Evolutionary conservation across 2,888 invertebrate genomes (phyloP).

Genomic region (Cerastis leucographa): DNA sequence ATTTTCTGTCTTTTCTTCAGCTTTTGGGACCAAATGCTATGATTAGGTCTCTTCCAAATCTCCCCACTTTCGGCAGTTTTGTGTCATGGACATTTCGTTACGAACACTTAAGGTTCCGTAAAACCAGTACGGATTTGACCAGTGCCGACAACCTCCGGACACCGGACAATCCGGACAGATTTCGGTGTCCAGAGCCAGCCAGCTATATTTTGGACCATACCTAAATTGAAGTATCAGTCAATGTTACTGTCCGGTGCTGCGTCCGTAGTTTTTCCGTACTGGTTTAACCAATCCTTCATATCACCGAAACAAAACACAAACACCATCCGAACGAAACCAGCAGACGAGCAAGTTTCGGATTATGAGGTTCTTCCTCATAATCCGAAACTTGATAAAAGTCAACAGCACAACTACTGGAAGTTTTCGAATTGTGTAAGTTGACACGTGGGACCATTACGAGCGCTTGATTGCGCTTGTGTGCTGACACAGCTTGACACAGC

Average conservation of each 20-base stretch:
- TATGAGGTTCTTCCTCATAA: no score
- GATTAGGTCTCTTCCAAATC: no score
- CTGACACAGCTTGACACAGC: slow-evolving; percentile 37
- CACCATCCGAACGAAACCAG: background rate
- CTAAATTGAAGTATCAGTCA: background rate
- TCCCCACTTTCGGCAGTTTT: no score
- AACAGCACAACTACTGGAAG: slow-evolving; percentile 36
- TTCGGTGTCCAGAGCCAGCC: background rate
- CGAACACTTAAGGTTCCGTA: no score
- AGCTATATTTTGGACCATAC: background rate
- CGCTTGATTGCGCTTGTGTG: slow-evolving; percentile 52
- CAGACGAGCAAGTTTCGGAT: no score
- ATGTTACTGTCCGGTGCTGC: background rate
- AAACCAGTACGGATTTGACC: no score
- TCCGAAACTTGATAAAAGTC: slow-evolving; percentile 39
- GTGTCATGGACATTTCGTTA: no score
- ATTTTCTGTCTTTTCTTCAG: background rate
- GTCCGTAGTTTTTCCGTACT: background rate
- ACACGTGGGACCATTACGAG: slow-evolving; percentile 34
- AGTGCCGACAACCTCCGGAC: background rate
- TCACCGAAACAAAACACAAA: background rate
- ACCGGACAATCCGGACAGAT: background rate
- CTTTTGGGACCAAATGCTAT: background rate
- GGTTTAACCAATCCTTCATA: background rate
- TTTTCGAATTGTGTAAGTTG: slow-evolving; percentile 40